phyloP scores from a whole-genome alignment of 2,113 vertebrate genomes.

The Aphelocoma coerulescens region DNA sequence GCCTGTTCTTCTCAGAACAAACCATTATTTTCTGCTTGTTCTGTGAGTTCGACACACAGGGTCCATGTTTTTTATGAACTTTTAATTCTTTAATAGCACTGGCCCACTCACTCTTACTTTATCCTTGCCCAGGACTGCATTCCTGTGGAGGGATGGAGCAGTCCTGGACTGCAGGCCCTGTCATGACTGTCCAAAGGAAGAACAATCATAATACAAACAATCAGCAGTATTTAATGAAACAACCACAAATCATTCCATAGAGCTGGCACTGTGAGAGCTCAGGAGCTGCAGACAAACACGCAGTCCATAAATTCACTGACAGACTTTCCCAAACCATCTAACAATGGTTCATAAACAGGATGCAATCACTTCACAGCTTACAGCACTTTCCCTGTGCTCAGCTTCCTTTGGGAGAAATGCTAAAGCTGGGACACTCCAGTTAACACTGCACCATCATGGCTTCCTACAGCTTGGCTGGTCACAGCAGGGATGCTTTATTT shows the following conservation, averaged over 20 bases:
- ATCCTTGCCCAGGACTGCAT: background rate
- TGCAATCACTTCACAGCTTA: background rate
- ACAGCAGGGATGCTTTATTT: background rate
- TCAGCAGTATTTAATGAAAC: background rate
- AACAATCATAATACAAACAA: background rate
- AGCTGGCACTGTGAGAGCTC: background rate
- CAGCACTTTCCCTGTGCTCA: background rate
- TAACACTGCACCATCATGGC: background rate
- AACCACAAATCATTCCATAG: background rate
- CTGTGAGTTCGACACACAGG: background rate
- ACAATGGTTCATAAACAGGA: conserved; percentile 22
- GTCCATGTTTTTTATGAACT: background rate
- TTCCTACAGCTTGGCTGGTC: background rate
- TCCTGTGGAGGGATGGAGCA: background rate
- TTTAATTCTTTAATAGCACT: background rate
- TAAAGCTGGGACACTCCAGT: background rate
- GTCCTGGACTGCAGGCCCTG: background rate
- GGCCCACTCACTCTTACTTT: background rate
- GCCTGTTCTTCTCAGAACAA: background rate
- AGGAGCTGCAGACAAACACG: background rate
- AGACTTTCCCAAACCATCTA: background rate
- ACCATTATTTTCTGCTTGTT: background rate
- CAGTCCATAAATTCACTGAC: background rate
- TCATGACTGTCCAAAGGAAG: background rate
- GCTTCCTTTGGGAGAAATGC: background rate